phyloP scores from a whole-genome alignment of 2,888 invertebrate genomes.

The Glaucopsyche alexis region DNA sequence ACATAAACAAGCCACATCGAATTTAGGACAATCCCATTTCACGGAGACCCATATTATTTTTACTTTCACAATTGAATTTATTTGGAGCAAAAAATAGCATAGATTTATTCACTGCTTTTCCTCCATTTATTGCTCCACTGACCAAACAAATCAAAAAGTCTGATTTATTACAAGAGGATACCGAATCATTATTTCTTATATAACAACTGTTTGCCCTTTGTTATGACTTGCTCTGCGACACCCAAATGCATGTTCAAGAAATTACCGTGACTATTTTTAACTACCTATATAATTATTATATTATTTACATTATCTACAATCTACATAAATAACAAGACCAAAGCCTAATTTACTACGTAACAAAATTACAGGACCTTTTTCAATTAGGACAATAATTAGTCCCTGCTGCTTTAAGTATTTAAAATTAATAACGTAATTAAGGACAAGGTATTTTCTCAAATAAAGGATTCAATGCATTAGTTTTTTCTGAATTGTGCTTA shows the following conservation, averaged over 20 bases:
- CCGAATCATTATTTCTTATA: not conserved
- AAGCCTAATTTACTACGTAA: not conserved
- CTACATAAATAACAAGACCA: not conserved
- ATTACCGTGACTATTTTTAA: not conserved
- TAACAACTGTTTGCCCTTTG: not conserved
- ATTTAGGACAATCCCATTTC: not conserved
- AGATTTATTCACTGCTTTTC: constrained; percentile 9
- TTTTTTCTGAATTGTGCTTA: too few species aligned
- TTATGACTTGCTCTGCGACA: not conserved
- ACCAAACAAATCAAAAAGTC: constrained; percentile 16
- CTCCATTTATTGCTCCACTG: constrained; percentile 1
- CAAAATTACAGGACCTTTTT: constrained; percentile 8
- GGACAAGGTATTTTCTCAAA: not conserved
- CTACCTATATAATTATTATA: not conserved
- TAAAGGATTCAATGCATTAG: too few species aligned
- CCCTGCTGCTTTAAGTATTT: not conserved
- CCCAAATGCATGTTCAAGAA: not conserved
- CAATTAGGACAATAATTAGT: not conserved
- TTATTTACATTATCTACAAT: not conserved
- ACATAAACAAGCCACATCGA: not conserved
- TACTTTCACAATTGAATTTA: constrained; percentile 4
- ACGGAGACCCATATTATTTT: not conserved
- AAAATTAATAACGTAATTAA: constrained; percentile 1
- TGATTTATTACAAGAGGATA: constrained; percentile 4
- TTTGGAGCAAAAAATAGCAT: not conserved